Base-by-base conservation (phyloP, 2,113 vertebrate genomes). In the Phaethornis superciliosus region DNA sequence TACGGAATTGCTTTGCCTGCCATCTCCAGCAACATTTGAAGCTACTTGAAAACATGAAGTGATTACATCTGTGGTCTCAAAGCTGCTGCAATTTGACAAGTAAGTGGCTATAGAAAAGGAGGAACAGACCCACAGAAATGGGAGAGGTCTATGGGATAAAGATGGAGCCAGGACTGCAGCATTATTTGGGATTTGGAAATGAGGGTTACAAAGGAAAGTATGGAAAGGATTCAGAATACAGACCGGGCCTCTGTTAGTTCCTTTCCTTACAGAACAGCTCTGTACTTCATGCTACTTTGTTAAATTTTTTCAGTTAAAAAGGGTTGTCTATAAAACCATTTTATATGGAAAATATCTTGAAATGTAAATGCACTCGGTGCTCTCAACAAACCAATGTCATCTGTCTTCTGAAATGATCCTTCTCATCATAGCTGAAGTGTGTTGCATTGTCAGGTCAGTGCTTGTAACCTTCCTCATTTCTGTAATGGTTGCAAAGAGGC, bases 381-480 rank as follows among this genome's bases (percentile, higher is more conserved):
- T 90, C 46, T 65, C 26, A 72, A 56, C 40, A 88, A 71, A 60
- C 14, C 19, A 40, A 15, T n/a, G 23, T 14, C 49, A 58, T 78
- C 42, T 17, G 49, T 59, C 51, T 69, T 47, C 62, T 33, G 46
- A 52, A 65, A 62, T 21, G 37, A 60, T 82, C 44, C 37, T 64
- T 78, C 67, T 56, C 24, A 35, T 40, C 46, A 4, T 12, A 56
- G 59, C 58, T 69, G 62, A 60, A 88, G 44, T 16, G 58, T 0
- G 1, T 3, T 67, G 51, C 64, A 21, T 12, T 40, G 52, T 32
- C 64, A 23, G 69, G 64, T 65, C 56, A 46, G 42, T 9, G 33
- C 71, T 90, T 0, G 0, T 7, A 26, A 35, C 24, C 24, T 60
- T 51, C 69, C 60, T 44, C 2, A 0, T 65, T 80, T 80, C 58